Evolutionary conservation across 2,113 vertebrate species (phyloP).

Genomic region (Rhizomys pruinosus): DNA sequence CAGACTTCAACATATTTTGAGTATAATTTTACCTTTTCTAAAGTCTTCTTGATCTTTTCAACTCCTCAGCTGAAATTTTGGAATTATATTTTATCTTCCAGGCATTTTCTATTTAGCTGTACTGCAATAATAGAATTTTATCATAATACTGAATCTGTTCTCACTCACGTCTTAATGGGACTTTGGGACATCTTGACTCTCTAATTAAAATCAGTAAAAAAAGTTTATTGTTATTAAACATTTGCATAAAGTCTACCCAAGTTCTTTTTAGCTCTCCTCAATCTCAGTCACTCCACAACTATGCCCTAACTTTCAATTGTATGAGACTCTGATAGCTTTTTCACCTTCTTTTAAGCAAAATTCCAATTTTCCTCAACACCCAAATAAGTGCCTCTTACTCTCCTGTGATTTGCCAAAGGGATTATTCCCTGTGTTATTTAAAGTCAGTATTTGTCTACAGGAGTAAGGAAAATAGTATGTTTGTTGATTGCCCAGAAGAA

Average conservation of each 20-base stretch:
- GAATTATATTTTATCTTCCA: background rate
- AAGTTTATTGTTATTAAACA: background rate
- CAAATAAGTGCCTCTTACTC: no score
- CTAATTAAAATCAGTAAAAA: background rate
- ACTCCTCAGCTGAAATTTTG: background rate
- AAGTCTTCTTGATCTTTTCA: constrained; percentile 1
- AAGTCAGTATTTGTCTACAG: background rate
- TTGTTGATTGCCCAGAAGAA: background rate
- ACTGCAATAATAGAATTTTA: background rate
- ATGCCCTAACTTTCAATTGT: background rate
- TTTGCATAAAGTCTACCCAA: background rate
- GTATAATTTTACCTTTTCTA: background rate
- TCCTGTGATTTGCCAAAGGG: no score
- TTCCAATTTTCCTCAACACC: background rate
- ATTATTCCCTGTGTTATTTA: background rate
- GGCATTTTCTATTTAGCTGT: background rate
- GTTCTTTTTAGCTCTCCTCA: background rate
- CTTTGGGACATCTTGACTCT: background rate
- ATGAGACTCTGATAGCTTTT: background rate
- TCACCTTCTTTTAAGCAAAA: background rate
- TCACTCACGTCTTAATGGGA: background rate
- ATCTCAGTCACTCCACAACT: no score
- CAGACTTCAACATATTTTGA: constrained; percentile 27
- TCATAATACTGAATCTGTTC: background rate
- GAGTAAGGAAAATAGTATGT: background rate